Evolutionary conservation across 2,888 invertebrate species (phyloP).

Genomic region (Smittia aterrima): DNA sequence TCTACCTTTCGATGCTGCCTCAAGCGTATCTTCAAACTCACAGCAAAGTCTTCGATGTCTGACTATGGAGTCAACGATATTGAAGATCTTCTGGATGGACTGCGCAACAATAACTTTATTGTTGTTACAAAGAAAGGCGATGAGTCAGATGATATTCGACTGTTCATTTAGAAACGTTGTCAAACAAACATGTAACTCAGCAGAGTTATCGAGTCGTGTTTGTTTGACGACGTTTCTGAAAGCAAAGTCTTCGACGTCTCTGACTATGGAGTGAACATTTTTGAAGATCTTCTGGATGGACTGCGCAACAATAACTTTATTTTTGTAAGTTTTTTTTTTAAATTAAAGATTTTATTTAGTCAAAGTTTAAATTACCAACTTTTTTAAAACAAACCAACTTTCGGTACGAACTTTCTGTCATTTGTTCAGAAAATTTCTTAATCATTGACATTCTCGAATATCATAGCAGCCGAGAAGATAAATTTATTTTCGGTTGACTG

Average conservation of each 20-base stretch:
- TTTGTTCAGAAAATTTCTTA: too few relatives aligned
- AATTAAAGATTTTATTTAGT: too few relatives aligned
- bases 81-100: constrained; percentile 71
- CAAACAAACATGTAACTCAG: constrained; percentile 84
- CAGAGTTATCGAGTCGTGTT: too few relatives aligned
- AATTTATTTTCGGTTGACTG: too few relatives aligned
- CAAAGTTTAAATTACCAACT: too few relatives aligned
- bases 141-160: constrained; percentile 58
- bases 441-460: too few relatives aligned
- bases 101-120: constrained; percentile 68
- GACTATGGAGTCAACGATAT: constrained; percentile 87
- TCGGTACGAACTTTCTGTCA: too few relatives aligned
- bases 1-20: constrained; percentile 70
- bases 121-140: constrained; percentile 55
- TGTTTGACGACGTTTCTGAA: too few relatives aligned
- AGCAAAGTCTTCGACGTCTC: constrained; percentile 72
- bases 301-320: constrained; percentile 68
- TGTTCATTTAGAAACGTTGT: constrained; percentile 78
- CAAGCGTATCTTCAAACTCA: constrained; percentile 62
- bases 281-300: constrained; percentile 74
- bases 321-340: too few relatives aligned
- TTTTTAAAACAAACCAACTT: too few relatives aligned
- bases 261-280: constrained; percentile 83
- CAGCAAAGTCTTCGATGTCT: constrained; percentile 64
- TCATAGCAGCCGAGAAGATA: too few relatives aligned